Conservation (phyloP, 2,113 vertebrate genomes). For the Chiloscyllium plagiosum region DNA sequence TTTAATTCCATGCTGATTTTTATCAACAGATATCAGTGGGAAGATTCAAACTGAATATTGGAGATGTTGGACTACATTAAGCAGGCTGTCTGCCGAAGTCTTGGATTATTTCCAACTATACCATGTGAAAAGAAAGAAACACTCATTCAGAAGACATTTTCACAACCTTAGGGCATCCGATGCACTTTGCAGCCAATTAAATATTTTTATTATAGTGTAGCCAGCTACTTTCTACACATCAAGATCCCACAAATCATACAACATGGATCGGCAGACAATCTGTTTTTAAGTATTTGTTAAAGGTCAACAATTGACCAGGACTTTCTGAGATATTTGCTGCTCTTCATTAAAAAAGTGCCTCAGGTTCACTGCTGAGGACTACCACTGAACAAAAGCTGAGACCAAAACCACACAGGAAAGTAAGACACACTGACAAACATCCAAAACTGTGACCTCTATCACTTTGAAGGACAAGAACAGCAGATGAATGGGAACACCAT, state of each 20-base stretch:
- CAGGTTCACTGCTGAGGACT: no score
- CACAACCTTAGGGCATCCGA: background rate
- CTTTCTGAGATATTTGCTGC: no score
- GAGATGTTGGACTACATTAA: background rate
- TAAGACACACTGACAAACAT: background rate
- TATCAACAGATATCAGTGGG: background rate
- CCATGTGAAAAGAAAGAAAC: background rate
- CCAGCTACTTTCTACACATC: background rate
- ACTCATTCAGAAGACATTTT: background rate
- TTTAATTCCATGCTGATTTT: background rate
- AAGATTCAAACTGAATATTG: background rate
- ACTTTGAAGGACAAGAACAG: no score
- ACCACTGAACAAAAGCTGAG: background rate
- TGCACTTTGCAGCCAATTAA: background rate
- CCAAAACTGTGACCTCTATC: no score
- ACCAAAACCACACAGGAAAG: background rate
- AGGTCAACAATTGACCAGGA: background rate
- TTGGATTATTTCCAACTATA: background rate
- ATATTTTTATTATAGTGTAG: background rate
- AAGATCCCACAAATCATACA: background rate
- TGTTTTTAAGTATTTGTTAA: background rate
- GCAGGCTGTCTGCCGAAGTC: background rate
- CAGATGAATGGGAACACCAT: no score
- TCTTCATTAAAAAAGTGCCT: no score
- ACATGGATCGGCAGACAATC: background rate